phyloP scores from a whole-genome alignment of 2,888 invertebrate genomes.

The Nymphalis urticae region DNA sequence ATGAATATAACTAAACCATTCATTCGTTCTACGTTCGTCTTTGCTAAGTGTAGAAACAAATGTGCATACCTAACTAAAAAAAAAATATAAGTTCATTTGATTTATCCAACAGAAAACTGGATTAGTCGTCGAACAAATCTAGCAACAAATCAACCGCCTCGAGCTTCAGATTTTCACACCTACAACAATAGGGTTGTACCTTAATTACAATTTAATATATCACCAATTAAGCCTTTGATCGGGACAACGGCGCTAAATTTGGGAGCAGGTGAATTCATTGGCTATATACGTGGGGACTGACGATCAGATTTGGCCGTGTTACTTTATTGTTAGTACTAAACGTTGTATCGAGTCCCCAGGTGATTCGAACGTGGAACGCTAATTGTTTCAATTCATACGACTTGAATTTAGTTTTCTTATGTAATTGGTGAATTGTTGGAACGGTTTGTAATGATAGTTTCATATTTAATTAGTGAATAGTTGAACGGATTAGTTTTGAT shows the following conservation, averaged over 20 bases:
- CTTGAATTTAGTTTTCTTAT: slow-evolving; percentile 39
- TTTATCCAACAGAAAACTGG: slow-evolving; percentile 9
- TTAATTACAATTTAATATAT: slow-evolving; percentile 81
- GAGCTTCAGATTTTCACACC: slow-evolving; percentile 62
- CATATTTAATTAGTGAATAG: slow-evolving; percentile 4
- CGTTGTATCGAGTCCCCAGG: slow-evolving; percentile 49
- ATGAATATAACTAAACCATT: slow-evolving; percentile 4
- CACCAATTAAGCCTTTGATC: slow-evolving; percentile 76
- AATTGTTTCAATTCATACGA: slow-evolving; percentile 48
- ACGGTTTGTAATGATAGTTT: slow-evolving; percentile 20
- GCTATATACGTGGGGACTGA: slow-evolving; percentile 30
- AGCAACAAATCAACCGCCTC: slow-evolving; percentile 48
- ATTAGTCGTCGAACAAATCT: slow-evolving; percentile 47
- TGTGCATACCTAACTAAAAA: background rate
- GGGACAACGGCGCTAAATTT: slow-evolving; percentile 58
- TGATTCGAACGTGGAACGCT: slow-evolving; percentile 50
- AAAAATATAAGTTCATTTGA: slow-evolving; percentile 7
- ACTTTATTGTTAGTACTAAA: slow-evolving; percentile 47
- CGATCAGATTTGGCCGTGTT: slow-evolving; percentile 44
- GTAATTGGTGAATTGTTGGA: slow-evolving; percentile 26
- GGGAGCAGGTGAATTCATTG: slow-evolving; percentile 44
- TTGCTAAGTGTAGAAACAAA: background rate
- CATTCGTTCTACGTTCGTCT: slow-evolving; percentile 1
- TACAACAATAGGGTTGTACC: slow-evolving; percentile 64
- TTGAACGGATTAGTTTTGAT: slow-evolving; percentile 18